A percentile compares a stretch with the other conserved stretches of the same genome.
phyloP scores from a whole-genome alignment of 2,888 invertebrate species.

The Orgyia antiqua region DNA sequence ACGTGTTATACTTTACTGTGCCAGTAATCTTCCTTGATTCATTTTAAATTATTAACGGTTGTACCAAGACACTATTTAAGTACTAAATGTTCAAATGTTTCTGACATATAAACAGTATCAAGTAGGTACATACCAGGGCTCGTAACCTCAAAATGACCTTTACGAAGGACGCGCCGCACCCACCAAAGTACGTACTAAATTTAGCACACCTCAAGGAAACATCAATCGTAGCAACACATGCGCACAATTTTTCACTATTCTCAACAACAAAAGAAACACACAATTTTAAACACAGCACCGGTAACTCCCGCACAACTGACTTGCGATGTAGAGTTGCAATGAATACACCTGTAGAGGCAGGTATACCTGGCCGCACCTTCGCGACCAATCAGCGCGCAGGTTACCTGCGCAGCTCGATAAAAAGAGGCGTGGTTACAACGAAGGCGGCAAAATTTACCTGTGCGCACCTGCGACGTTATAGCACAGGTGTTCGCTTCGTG shows the following conservation, averaged over 20 bases:
- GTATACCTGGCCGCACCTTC: conserved; percentile 57
- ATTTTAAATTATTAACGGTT: no score
- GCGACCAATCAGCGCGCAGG: conserved; percentile 71
- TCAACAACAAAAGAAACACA: conserved; percentile 21
- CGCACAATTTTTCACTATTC: conserved; percentile 53
- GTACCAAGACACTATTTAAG: no score
- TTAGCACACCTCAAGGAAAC: conserved; percentile 75
- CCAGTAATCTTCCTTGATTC: no score
- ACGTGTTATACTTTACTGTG: no score
- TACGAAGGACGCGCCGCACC: conserved; percentile 54
- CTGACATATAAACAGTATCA: no score
- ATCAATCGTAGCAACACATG: conserved; percentile 74
- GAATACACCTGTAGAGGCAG: conserved; percentile 55
- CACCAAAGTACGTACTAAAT: conserved; percentile 63
- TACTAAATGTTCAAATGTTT: no score
- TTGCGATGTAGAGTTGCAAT: conserved; percentile 24
- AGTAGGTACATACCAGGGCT: conserved; percentile 11
- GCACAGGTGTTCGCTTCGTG: conserved; percentile 39
- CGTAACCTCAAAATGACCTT: conserved; percentile 34
- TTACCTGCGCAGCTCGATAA: conserved; percentile 76
- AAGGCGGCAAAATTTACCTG: conserved; percentile 48
- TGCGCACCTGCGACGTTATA: conserved; percentile 46
- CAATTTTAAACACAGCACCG: conserved; percentile 20
- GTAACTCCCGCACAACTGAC: conserved; percentile 31
- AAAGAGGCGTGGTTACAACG: conserved; percentile 56